phyloP scores from a whole-genome alignment of 2,888 invertebrate species.

The Brachycybe producta region DNA sequence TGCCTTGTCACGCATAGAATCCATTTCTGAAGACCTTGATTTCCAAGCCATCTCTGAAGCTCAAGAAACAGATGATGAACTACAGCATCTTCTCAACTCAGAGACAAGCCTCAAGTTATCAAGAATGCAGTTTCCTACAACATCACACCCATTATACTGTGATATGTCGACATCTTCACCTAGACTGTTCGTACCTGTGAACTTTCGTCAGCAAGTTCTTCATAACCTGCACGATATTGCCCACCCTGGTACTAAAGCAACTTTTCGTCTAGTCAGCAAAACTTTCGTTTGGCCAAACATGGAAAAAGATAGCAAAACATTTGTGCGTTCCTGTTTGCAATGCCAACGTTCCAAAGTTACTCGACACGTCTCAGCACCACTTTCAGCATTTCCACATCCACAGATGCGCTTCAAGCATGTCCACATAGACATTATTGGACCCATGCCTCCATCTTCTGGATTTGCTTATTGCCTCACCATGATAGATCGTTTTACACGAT shows the following conservation, averaged over 20 bases:
- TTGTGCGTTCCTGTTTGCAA: not conserved
- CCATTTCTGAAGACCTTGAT: too few species aligned
- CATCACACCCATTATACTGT: not conserved
- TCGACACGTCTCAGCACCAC: not conserved
- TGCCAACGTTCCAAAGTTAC: slow-evolving; percentile 1
- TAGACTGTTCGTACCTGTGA: not conserved
- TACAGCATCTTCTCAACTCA: too few species aligned
- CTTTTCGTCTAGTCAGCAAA: not conserved
- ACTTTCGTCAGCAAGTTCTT: not conserved
- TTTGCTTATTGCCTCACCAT: not conserved
- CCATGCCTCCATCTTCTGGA: not conserved
- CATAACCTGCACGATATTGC: not conserved
- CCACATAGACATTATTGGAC: slow-evolving; percentile 11
- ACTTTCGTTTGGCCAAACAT: slow-evolving; percentile 2
- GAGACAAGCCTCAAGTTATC: too few species aligned
- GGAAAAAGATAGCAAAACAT: not conserved
- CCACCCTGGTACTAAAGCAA: not conserved
- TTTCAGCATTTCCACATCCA: not conserved
- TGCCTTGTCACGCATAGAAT: too few species aligned
- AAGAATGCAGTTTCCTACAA: too few species aligned
- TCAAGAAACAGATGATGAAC: too few species aligned
- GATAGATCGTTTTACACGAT: slow-evolving; percentile 18
- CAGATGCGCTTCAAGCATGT: slow-evolving; percentile 6
- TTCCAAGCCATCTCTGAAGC: too few species aligned
- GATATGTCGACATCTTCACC: not conserved